Evolutionary conservation across 2,797 vertebrate species (phyloP).

Genomic region (Sebastiscus albofasciatus): DNA sequence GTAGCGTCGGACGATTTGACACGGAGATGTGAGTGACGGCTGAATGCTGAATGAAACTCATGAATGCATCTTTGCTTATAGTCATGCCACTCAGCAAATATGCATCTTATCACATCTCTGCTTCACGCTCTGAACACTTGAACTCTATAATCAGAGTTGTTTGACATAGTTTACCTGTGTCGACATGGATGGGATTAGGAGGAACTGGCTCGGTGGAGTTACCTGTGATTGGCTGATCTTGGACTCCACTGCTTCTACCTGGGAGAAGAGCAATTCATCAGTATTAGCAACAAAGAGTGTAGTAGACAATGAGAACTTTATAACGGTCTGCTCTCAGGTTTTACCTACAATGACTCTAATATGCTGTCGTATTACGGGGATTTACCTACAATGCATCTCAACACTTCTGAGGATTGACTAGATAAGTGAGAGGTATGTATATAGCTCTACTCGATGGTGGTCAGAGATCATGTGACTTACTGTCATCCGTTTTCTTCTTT

Average conservation of each 20-base stretch:
- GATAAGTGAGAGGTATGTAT: background rate
- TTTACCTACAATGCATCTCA: background rate
- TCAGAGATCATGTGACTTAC: constrained; percentile 51
- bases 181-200: constrained; percentile 40
- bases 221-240: constrained; percentile 56
- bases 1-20: too few relatives aligned
- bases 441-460: background rate
- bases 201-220: constrained; percentile 35
- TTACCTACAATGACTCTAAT: background rate
- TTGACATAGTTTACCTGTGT: constrained; percentile 59
- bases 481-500: constrained; percentile 87
- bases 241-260: constrained; percentile 59
- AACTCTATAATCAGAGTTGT: too few relatives aligned
- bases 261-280: background rate
- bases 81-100: background rate
- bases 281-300: background rate
- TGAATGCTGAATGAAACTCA: too few relatives aligned
- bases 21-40: too few relatives aligned
- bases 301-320: background rate
- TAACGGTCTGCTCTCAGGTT: background rate
- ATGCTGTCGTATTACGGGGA: background rate
- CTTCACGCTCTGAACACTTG: too few relatives aligned
- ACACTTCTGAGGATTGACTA: background rate
- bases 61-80: background rate
- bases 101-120: background rate